Base-by-base conservation (phyloP, 2,888 invertebrate genomes). In the Amiota mariae region DNA sequence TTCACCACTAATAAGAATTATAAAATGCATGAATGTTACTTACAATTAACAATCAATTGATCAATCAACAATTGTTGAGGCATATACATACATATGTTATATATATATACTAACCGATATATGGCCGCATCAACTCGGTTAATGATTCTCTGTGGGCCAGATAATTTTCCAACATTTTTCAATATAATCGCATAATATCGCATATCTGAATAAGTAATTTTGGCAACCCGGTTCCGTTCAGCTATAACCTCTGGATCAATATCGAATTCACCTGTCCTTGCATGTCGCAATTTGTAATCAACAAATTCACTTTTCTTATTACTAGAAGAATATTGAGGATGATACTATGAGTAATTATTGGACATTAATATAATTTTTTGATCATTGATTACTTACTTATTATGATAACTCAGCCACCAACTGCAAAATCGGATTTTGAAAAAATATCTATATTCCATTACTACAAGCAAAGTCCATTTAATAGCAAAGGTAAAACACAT, bases 81-180 rank as follows among this genome's bases (percentile, higher is more conserved):
- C n/a, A n/a, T n/a, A n/a, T n/a, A n/a, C n/a, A n/a, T n/a, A n/a
- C n/a, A n/a, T n/a, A n/a, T n/a, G n/a, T n/a, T n/a, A n/a, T n/a
- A n/a, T n/a, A n/a, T n/a, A n/a, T 3, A 24, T 24, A 24, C 24
- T 24, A 24, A 24, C 24, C 24, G 24, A 24, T 2, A 36, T 36
- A 85, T 63, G 8, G 72, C 56, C 0, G 85, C 36, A 72, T 79
- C 79, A 15, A 85, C 46, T 9, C 80, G 77, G 1, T 75, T 51
- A 2, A 85, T 48, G 2, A 79, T 57, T 0, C 47, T 1, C 0
- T 11, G 49, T 0, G 66, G 70, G 8, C 59, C 8, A 63, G 54
- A 75, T 0, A 8, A 59, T 47, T 82, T 82, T 10, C 73, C 75
- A 15, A 82, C 0, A 4, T 24, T 56, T 2, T 78, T 72, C 13